Percentiles rank a stretch among this genome's conserved stretches.
Evolutionary conservation across 2,888 invertebrate species (phyloP).

Genomic region (Lissonota sp.): DNA sequence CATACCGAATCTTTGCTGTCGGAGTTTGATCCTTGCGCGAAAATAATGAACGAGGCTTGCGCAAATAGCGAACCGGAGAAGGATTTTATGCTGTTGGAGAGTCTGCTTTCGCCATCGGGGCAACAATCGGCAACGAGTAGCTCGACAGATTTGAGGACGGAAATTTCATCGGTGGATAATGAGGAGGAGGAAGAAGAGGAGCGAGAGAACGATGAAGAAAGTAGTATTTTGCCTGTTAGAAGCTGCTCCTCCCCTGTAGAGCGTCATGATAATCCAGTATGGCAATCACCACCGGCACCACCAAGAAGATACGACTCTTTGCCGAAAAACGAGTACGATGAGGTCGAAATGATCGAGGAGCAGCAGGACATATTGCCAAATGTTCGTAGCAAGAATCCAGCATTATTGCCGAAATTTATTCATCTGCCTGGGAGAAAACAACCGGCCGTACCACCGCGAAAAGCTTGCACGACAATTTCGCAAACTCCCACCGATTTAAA

Average conservation of each 20-base stretch:
- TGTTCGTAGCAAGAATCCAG: slow-evolving; percentile 73
- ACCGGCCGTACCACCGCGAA: slow-evolving; percentile 77
- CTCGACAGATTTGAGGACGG: slow-evolving; percentile 82
- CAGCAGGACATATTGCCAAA: slow-evolving; percentile 57
- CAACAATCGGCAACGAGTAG: slow-evolving; percentile 86
- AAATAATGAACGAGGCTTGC: slow-evolving; percentile 66
- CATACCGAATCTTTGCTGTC: slow-evolving; percentile 75
- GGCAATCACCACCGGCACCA: slow-evolving; percentile 85
- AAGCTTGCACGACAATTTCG: slow-evolving; percentile 62
- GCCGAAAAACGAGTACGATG: slow-evolving; percentile 84
- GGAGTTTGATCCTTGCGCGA: slow-evolving; percentile 78
- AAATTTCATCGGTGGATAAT: no score
- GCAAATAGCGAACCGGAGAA: slow-evolving; percentile 84
- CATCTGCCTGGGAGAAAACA: slow-evolving; percentile 80
- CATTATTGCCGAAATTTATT: slow-evolving; percentile 76
- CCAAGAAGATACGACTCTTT: slow-evolving; percentile 88
- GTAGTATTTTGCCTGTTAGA: slow-evolving; percentile 72
- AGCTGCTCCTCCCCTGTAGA: slow-evolving; percentile 76
- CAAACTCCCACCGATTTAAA: slow-evolving; percentile 24
- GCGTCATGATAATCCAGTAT: slow-evolving; percentile 74
- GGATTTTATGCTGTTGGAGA: slow-evolving; percentile 87
- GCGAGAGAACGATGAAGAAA: slow-evolving; percentile 81
- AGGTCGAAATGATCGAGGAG: slow-evolving; percentile 75
- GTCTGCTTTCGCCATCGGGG: slow-evolving; percentile 85
- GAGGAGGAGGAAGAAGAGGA: slow-evolving; percentile 82